A percentile compares a stretch with the other conserved stretches of the same genome.
phyloP scores from a whole-genome alignment of 2,113 vertebrate species.

The Pseudorectes ferrugineus region DNA sequence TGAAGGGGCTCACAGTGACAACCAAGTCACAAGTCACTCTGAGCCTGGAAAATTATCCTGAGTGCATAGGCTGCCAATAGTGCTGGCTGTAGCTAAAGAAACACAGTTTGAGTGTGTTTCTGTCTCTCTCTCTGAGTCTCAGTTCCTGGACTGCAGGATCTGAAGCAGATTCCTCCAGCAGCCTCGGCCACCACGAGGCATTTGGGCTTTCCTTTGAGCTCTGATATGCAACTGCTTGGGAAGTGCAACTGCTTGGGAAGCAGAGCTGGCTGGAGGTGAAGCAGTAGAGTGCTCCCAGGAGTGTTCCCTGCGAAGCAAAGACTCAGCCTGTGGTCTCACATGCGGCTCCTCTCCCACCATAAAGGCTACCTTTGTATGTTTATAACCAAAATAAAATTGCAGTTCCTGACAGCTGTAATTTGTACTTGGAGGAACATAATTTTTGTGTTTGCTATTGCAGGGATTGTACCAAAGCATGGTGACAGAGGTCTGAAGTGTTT shows the following conservation, averaged over 20 bases:
- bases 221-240: neutral
- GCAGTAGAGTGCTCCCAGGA: neutral
- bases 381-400: constrained; percentile 28
- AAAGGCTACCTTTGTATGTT: constrained; percentile 12
- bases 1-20: neutral
- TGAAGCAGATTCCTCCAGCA: neutral
- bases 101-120: neutral
- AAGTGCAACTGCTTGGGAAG: neutral
- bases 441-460: constrained; percentile 1
- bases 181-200: neutral
- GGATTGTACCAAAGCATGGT: neutral
- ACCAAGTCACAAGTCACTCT: neutral
- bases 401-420: neutral
- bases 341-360: neutral
- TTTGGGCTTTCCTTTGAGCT: neutral
- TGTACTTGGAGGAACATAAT: neutral
- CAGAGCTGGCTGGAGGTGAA: neutral
- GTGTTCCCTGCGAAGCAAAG: neutral
- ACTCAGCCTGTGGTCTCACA: neutral
- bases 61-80: neutral
- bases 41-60: neutral
- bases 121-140: neutral
- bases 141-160: neutral
- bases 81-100: neutral
- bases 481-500: constrained; percentile 16